Percentiles rank a stretch among this genome's conserved stretches.
Evolutionary conservation across 2,888 invertebrate genomes (phyloP).

Genomic region (Mimumesa dahlbomi): DNA sequence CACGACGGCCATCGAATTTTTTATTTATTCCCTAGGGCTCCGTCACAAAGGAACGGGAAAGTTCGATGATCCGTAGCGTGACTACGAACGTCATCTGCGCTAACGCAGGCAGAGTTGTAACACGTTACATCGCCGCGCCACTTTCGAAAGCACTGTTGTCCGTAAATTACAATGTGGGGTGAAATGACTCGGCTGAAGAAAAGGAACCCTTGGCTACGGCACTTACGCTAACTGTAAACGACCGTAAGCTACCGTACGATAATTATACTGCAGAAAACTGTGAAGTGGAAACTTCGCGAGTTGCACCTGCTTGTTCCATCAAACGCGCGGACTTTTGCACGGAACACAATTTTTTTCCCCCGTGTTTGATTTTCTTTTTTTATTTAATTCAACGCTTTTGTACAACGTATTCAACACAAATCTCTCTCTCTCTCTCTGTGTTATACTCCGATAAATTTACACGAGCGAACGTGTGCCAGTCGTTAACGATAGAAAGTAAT

Average conservation of each 20-base stretch:
- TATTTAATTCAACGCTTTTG: too few species aligned
- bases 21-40: too few species aligned
- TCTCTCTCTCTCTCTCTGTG: too few species aligned
- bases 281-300: too few species aligned
- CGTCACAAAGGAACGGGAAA: constrained; percentile 14
- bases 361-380: too few species aligned
- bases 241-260: constrained; percentile 1
- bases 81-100: constrained; percentile 11
- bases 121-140: constrained; percentile 1
- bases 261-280: constrained; percentile 12
- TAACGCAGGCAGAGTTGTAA: not conserved
- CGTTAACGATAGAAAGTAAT: too few species aligned
- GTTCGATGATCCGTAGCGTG: constrained; percentile 42
- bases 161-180: not conserved
- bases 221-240: not conserved
- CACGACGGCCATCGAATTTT: constrained; percentile 28
- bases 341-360: too few species aligned
- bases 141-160: constrained; percentile 9
- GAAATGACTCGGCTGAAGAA: constrained; percentile 13
- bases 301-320: too few species aligned
- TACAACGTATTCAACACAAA: too few species aligned
- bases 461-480: too few species aligned
- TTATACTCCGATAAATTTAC: too few species aligned
- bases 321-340: too few species aligned
- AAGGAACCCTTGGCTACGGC: not conserved